A percentile compares a stretch with the other conserved stretches of the same genome.
Conservation (phyloP, 2,113 vertebrate genomes). For the Leptocoma aspasia region DNA sequence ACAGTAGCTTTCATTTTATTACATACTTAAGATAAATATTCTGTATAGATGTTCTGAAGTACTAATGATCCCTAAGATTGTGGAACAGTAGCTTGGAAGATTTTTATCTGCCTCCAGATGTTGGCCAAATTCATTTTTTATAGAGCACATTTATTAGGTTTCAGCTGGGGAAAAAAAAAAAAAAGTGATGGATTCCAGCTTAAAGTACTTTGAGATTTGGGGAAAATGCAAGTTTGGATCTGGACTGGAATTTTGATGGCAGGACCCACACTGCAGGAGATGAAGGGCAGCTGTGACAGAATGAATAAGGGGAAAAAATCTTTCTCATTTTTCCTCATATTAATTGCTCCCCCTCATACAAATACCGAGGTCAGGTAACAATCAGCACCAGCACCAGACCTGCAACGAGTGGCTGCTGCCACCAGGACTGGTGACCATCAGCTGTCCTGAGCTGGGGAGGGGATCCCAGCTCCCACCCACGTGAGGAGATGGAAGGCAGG, state of each 20-base stretch:
- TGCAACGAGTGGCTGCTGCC: accelerated
- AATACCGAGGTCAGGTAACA: not conserved
- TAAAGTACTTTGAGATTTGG: not conserved
- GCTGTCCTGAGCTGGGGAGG: not conserved
- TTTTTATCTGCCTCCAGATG: slow-evolving; percentile 61
- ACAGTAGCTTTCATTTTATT: slow-evolving; percentile 19
- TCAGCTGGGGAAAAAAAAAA: not conserved
- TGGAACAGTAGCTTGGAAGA: slow-evolving; percentile 43
- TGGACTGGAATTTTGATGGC: not conserved
- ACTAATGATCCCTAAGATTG: slow-evolving; percentile 18
- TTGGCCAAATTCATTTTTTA: slow-evolving; percentile 48
- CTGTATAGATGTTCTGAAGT: not conserved
- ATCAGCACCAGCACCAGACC: not conserved
- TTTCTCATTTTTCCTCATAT: not conserved
- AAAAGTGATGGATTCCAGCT: not conserved
- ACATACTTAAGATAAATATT: slow-evolving; percentile 37
- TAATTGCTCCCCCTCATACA: not conserved
- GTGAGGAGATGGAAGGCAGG: accelerated
- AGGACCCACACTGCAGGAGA: not conserved
- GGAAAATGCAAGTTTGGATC: not conserved
- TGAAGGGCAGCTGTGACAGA: not conserved
- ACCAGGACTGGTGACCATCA: accelerated
- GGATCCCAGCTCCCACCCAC: not conserved
- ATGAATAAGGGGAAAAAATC: not conserved
- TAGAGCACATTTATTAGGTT: slow-evolving; percentile 15